Conservation (phyloP, 2,888 invertebrate species). For the Sturmia bella region DNA sequence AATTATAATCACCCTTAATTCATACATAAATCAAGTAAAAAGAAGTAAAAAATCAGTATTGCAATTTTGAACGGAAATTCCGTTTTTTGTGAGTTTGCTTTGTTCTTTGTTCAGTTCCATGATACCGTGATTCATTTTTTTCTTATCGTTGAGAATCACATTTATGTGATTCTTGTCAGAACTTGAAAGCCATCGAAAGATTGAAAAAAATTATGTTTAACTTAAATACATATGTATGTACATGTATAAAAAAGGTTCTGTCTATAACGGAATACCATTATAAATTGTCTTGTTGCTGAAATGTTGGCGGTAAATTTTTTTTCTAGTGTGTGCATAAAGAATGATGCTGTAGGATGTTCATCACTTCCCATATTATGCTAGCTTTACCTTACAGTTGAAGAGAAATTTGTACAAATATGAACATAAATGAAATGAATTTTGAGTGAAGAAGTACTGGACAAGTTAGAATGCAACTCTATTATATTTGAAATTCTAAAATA, state of each 20-base stretch:
- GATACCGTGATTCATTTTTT: slow-evolving; percentile 17
- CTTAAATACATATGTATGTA: too few relatives aligned
- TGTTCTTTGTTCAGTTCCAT: not conserved
- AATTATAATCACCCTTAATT: slow-evolving; percentile 53
- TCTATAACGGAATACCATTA: slow-evolving; percentile 59
- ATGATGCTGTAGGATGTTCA: slow-evolving; percentile 37
- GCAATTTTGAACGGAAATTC: slow-evolving; percentile 58
- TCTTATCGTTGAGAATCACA: not conserved
- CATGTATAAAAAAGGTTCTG: not conserved
- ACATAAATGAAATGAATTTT: not conserved
- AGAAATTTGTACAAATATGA: not conserved
- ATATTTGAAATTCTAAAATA: too few relatives aligned
- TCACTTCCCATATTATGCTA: slow-evolving; percentile 9
- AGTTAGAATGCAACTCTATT: too few relatives aligned
- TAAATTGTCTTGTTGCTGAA: slow-evolving; percentile 35
- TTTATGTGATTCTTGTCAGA: not conserved
- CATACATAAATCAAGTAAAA: slow-evolving; percentile 63
- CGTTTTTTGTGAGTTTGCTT: slow-evolving; percentile 38
- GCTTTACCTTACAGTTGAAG: slow-evolving; percentile 2
- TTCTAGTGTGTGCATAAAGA: slow-evolving; percentile 17
- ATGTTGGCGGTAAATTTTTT: slow-evolving; percentile 21
- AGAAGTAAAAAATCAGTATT: not conserved
- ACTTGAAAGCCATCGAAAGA: not conserved
- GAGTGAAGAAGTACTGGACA: too few relatives aligned
- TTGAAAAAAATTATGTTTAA: not conserved